A percentile compares a stretch with the other conserved stretches of the same genome.
These are phyloP conservation scores for Muscicapa adusta DNA, from an alignment of 2,113 vertebrate species.

Conservation along the genomic window DNA sequence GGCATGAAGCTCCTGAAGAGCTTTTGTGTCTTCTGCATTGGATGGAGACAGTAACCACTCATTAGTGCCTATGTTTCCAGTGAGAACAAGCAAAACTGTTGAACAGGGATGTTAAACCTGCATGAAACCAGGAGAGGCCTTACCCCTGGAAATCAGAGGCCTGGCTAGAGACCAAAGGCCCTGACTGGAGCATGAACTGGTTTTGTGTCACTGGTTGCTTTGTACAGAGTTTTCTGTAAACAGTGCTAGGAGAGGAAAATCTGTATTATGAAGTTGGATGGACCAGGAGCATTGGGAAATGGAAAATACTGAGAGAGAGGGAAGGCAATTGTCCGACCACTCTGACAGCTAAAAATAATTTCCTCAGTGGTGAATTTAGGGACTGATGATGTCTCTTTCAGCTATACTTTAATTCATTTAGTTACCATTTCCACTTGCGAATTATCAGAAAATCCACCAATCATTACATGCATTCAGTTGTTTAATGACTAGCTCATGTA, in stretches of 20 bases:
- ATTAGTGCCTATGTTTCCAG: fast-evolving
- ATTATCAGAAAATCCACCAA: neutral
- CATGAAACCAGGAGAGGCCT: neutral
- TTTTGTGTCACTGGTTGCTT: neutral
- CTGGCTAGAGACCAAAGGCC: neutral
- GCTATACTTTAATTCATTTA: neutral
- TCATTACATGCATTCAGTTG: neutral
- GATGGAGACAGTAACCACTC: neutral
- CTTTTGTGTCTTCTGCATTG: neutral
- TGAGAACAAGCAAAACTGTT: neutral
- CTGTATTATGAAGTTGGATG: neutral
- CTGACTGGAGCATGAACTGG: neutral
- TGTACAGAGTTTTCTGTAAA: neutral
- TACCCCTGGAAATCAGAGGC: neutral
- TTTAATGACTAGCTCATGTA: neutral
- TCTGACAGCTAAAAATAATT: neutral
- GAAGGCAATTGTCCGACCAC: neutral
- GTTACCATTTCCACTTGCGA: neutral
- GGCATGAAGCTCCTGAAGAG: neutral
- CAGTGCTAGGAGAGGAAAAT: neutral
- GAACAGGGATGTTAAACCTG: neutral
- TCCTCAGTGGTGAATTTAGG: neutral
- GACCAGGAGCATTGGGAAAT: neutral
- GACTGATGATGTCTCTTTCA: neutral
- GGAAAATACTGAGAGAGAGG: neutral